Conservation (phyloP, 2,888 invertebrate genomes). For the Eucriotettix oculatus region DNA sequence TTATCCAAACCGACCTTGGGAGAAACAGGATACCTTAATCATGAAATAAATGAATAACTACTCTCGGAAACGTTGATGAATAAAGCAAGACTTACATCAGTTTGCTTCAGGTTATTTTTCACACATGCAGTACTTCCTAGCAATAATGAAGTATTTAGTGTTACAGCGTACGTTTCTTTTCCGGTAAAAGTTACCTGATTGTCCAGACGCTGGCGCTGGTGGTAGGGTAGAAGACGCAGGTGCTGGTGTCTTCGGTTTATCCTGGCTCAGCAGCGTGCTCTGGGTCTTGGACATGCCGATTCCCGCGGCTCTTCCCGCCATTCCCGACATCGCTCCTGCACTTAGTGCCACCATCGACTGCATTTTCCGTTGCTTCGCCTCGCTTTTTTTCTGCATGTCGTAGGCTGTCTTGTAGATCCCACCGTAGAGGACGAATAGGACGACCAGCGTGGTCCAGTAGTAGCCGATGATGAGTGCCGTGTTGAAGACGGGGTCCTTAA, state of each 20-base stretch:
- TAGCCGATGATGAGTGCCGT: constrained; percentile 92
- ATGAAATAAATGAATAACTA: too few relatives aligned
- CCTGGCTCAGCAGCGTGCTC: constrained; percentile 48
- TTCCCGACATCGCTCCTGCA: constrained; percentile 78
- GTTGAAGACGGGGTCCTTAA: constrained; percentile 93
- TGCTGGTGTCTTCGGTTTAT: constrained; percentile 43
- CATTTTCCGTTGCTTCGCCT: constrained; percentile 90
- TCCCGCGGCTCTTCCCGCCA: constrained; percentile 76
- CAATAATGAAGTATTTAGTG: too few relatives aligned
- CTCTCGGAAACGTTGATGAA: too few relatives aligned
- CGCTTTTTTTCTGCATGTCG: constrained; percentile 93
- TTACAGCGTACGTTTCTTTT: too few relatives aligned
- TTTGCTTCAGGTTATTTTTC: too few relatives aligned
- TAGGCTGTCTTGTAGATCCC: constrained; percentile 96
- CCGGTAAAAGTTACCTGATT: too few relatives aligned
- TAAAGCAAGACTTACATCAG: too few relatives aligned
- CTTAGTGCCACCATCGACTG: constrained; percentile 85
- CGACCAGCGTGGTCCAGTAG: constrained; percentile 93
- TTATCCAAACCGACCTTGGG: too few relatives aligned
- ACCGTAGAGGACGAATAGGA: constrained; percentile 87
- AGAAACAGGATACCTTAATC: too few relatives aligned
- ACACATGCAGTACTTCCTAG: too few relatives aligned
- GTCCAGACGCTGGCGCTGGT: not conserved
- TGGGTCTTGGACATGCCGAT: constrained; percentile 68
- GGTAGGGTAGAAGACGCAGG: constrained; percentile 24